These are phyloP conservation scores for Choristoneura rosaceana DNA, from an alignment of 2,888 invertebrate species.

Conservation along the genomic window DNA sequence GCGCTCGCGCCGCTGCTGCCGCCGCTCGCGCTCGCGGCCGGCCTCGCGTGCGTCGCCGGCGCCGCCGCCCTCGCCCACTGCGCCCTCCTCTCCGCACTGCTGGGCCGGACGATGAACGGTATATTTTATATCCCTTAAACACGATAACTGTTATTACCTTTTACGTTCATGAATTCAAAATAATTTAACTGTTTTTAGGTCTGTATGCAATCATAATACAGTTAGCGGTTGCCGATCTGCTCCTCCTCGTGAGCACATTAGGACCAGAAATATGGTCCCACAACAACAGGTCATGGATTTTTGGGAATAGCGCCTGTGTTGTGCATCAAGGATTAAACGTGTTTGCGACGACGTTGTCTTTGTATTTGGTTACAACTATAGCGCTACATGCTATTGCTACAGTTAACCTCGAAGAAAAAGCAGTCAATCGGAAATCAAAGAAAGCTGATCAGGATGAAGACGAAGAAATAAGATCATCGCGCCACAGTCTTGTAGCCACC, in stretches of 20 bases:
- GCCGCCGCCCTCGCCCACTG: slow-evolving; percentile 76
- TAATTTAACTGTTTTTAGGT: slow-evolving; percentile 72
- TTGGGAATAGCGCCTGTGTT: slow-evolving; percentile 79
- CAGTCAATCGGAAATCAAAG: slow-evolving; percentile 64
- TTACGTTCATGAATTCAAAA: slow-evolving; percentile 14
- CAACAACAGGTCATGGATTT: slow-evolving; percentile 80
- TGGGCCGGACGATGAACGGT: slow-evolving; percentile 81
- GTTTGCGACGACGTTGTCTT: slow-evolving; percentile 82
- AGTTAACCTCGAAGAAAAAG: slow-evolving; percentile 79
- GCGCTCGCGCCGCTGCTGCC: slow-evolving; percentile 53
- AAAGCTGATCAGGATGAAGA: slow-evolving; percentile 67
- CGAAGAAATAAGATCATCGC: slow-evolving; percentile 78
- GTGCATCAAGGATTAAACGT: slow-evolving; percentile 84
- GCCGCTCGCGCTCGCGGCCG: slow-evolving; percentile 57
- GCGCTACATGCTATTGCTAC: slow-evolving; percentile 86
- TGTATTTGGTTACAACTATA: slow-evolving; percentile 84
- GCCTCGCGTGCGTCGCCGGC: slow-evolving; percentile 62
- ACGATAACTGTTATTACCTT: slow-evolving; percentile 41
- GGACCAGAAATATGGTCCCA: slow-evolving; percentile 83
- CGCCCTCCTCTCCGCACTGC: slow-evolving; percentile 72
- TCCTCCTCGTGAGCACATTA: slow-evolving; percentile 73
- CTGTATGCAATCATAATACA: slow-evolving; percentile 82
- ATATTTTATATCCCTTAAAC: slow-evolving; percentile 46
- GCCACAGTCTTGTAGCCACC: slow-evolving; percentile 79
- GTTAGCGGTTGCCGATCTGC: slow-evolving; percentile 80